A percentile compares a stretch with the other conserved stretches of the same genome.
Evolutionary conservation across 2,888 invertebrate species (phyloP).

Genomic region (Cordilura impudica): DNA sequence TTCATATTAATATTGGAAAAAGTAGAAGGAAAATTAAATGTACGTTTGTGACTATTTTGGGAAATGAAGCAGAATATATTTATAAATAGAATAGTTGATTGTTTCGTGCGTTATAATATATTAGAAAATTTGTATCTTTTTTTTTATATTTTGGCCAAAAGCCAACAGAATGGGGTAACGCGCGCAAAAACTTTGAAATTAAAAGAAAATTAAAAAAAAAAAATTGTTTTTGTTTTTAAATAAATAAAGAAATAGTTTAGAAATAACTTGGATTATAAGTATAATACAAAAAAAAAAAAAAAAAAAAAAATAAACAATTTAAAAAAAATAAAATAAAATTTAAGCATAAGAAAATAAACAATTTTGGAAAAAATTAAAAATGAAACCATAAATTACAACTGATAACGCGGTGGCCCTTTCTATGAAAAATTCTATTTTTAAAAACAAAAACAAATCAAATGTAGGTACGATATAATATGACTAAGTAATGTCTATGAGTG

Average conservation of each 20-base stretch:
- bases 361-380: not conserved
- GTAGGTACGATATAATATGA: not conserved
- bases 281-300: too few species aligned
- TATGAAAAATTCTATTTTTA: constrained; percentile 21
- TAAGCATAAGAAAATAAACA: too few species aligned
- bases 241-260: constrained; percentile 6
- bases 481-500: not conserved
- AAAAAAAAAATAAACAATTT: not conserved
- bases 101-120: constrained; percentile 35
- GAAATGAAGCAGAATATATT: constrained; percentile 56
- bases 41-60: constrained; percentile 57
- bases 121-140: constrained; percentile 24
- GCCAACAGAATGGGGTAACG: constrained; percentile 65
- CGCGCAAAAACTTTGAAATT: constrained; percentile 55
- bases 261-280: too few species aligned
- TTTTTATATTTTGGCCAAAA: constrained; percentile 64
- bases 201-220: constrained; percentile 16
- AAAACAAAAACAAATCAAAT: not conserved
- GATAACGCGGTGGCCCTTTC: not conserved
- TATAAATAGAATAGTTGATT: constrained; percentile 49
- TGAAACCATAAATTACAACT: too few species aligned
- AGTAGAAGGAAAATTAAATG: not conserved
- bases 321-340: not conserved
- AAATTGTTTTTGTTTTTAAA: constrained; percentile 35
- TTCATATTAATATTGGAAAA: constrained; percentile 25